A percentile compares a stretch with the other conserved stretches of the same genome.
phyloP scores from a whole-genome alignment of 2,113 vertebrate genomes.

The Steatornis caripensis region DNA sequence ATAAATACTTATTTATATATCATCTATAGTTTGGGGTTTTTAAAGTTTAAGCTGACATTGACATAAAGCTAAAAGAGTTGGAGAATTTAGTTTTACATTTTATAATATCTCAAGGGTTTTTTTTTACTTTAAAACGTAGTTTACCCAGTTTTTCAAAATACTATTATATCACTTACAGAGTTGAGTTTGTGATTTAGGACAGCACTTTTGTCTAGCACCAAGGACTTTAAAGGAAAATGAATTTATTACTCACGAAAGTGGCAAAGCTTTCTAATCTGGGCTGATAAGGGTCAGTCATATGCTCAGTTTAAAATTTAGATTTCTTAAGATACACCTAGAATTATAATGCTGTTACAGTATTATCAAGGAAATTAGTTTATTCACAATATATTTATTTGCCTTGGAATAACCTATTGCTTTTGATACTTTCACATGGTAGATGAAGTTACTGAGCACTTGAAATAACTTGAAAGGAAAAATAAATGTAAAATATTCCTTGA shows the following conservation, averaged over 20 bases:
- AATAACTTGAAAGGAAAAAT: not conserved
- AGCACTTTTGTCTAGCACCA: not conserved
- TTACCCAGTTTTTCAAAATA: not conserved
- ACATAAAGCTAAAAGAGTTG: not conserved
- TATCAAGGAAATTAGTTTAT: not conserved
- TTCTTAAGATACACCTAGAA: not conserved
- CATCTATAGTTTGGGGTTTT: not conserved
- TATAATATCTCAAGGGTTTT: not conserved
- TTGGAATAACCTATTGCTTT: not conserved
- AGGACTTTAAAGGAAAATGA: not conserved
- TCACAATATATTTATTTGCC: not conserved
- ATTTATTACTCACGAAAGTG: not conserved
- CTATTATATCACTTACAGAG: not conserved
- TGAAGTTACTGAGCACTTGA: not conserved
- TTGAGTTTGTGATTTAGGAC: not conserved
- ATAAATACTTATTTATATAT: not conserved
- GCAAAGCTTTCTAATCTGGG: not conserved
- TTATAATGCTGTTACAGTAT: not conserved
- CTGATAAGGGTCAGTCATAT: not conserved
- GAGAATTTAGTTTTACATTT: not conserved
- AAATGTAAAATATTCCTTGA: not conserved
- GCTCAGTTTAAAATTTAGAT: not conserved
- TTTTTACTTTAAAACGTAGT: not conserved
- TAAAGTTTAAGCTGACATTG: not conserved
- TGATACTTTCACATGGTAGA: not conserved